A percentile compares a stretch with the other conserved stretches of the same genome.
Evolutionary conservation across 2,888 invertebrate species (phyloP).

Genomic region (Acanthosepion pharaonis): DNA sequence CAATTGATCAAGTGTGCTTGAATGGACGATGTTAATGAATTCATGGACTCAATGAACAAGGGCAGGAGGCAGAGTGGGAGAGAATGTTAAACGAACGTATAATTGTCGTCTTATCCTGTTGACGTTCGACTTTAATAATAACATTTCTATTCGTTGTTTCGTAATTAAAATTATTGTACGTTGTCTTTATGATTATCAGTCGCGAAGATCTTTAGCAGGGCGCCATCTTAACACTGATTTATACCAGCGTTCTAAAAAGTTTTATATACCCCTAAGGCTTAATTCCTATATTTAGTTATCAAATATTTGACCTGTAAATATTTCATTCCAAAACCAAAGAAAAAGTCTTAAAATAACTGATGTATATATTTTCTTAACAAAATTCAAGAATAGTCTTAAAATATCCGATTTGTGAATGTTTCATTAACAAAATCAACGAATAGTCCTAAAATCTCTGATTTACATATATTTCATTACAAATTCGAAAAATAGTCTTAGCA

Average conservation of each 20-base stretch:
- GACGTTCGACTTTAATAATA: not conserved
- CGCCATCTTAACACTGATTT: not conserved
- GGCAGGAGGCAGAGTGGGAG: not conserved
- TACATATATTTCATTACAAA: too few species aligned
- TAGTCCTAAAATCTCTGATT: too few species aligned
- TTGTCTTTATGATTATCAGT: not conserved
- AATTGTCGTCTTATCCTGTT: constrained; percentile 11
- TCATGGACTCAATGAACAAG: not conserved
- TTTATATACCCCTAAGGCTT: not conserved
- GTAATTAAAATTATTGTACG: not conserved
- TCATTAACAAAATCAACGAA: too few species aligned
- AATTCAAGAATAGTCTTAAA: not conserved
- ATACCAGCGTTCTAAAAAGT: not conserved
- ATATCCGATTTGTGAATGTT: not conserved
- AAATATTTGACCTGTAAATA: not conserved
- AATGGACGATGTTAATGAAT: not conserved
- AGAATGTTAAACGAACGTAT: not conserved
- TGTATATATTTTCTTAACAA: not conserved
- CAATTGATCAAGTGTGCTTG: not conserved
- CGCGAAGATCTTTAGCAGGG: not conserved
- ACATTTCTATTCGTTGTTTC: not conserved
- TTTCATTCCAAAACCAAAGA: not conserved
- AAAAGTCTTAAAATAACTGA: not conserved
- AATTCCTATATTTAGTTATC: not conserved
- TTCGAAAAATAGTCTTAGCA: too few species aligned